Conservation (phyloP, 2,113 vertebrate genomes). For the Corapipo altera region DNA sequence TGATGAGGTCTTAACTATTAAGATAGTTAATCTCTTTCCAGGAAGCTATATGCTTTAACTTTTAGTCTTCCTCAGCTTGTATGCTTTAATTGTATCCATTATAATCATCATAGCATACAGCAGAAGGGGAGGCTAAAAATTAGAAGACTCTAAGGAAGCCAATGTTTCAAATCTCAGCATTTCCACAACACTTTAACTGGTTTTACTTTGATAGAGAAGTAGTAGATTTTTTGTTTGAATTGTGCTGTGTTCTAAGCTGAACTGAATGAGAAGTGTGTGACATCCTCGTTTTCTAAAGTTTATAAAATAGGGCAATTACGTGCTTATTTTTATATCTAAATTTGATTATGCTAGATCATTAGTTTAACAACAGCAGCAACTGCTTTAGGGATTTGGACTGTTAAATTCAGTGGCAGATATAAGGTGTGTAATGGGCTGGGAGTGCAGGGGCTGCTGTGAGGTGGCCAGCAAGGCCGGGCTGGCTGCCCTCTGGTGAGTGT, state of each 20-base stretch:
- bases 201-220: neutral
- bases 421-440: neutral
- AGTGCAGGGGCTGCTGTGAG: neutral
- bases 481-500: neutral
- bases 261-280: neutral
- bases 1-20: neutral
- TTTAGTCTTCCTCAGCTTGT: neutral
- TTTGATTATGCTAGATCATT: neutral
- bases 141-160: neutral
- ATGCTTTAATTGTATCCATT: slow-evolving; percentile 27
- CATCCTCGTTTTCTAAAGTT: neutral
- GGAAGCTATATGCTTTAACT: slow-evolving; percentile 21
- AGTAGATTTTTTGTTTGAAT: neutral
- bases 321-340: neutral
- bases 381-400: neutral
- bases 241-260: neutral
- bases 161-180: neutral
- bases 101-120: neutral
- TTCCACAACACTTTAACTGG: neutral
- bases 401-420: neutral
- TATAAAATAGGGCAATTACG: neutral
- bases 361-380: neutral
- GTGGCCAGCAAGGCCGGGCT: neutral
- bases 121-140: neutral
- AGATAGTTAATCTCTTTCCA: slow-evolving; percentile 39